These are phyloP conservation scores for Megalops cyprinoides DNA, from an alignment of 2,797 vertebrate species.

Conservation along the genomic window DNA sequence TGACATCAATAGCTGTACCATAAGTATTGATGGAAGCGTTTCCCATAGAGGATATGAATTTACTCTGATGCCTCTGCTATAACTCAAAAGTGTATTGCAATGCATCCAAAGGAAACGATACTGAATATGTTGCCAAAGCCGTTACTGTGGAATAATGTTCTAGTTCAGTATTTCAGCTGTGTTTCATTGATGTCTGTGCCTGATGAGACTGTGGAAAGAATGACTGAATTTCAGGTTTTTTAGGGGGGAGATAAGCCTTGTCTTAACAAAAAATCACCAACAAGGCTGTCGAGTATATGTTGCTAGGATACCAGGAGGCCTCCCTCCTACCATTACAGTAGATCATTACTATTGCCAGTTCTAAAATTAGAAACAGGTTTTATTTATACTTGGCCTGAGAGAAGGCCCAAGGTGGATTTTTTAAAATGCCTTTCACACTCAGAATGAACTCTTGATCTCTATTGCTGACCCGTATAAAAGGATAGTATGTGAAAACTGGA, in stretches of 20 bases:
- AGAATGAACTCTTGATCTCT: not conserved
- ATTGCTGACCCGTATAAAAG: not conserved
- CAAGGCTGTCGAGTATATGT: constrained; percentile 29
- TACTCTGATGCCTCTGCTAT: not conserved
- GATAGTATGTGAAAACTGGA: not conserved
- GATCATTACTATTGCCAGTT: constrained; percentile 24
- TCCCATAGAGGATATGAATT: not conserved
- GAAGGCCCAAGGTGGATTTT: not conserved
- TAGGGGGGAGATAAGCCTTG: constrained; percentile 20
- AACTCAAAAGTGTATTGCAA: not conserved
- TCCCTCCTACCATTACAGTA: constrained; percentile 15
- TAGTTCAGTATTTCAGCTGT: constrained; percentile 15
- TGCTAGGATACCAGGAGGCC: constrained; percentile 30
- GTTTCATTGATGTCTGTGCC: not conserved
- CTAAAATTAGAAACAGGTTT: constrained; percentile 32
- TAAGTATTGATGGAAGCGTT: constrained; percentile 10
- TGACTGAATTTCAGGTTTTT: constrained; percentile 20
- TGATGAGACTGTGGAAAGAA: constrained; percentile 19
- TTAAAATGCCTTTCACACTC: constrained; percentile 14
- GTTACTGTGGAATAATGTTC: constrained; percentile 16
- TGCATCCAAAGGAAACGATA: not conserved
- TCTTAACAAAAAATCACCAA: constrained; percentile 24
- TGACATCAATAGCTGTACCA: not conserved
- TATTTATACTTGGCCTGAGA: constrained; percentile 33
- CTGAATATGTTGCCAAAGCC: constrained; percentile 16